These are phyloP conservation scores for Sebastes wilsoni DNA, from an alignment of 2,797 vertebrate genomes.

Conservation along the genomic window DNA sequence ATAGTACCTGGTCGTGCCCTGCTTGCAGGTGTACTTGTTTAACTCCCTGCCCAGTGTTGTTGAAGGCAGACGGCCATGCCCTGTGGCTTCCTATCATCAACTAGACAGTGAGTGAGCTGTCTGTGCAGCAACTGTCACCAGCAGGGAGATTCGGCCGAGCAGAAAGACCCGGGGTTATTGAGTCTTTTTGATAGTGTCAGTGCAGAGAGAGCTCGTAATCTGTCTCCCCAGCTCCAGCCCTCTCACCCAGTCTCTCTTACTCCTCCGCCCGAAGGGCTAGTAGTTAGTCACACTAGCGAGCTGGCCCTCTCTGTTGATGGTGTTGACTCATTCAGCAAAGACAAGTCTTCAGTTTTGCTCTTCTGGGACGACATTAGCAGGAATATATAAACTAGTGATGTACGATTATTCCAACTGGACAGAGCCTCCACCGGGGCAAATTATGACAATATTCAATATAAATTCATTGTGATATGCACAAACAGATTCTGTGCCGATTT, in stretches of 20 bases:
- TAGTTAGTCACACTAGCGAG: conserved; percentile 30
- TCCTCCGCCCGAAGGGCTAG: not conserved
- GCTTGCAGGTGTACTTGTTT: not conserved
- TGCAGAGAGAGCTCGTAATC: conserved; percentile 56
- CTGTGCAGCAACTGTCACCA: conserved; percentile 62
- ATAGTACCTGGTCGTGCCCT: not conserved
- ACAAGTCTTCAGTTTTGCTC: not conserved
- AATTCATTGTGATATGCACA: not conserved
- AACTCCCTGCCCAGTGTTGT: not conserved
- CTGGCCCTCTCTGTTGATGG: not conserved
- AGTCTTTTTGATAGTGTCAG: conserved; percentile 73
- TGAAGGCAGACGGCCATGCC: conserved; percentile 10
- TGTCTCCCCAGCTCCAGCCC: conserved; percentile 51
- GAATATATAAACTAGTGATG: not conserved
- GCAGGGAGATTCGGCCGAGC: conserved; percentile 53
- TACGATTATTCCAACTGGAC: not conserved
- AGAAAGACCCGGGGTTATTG: conserved; percentile 65
- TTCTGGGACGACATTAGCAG: not conserved
- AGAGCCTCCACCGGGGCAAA: not conserved
- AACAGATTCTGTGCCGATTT: not conserved
- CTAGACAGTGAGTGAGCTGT: conserved; percentile 66
- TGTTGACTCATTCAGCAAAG: conserved; percentile 8
- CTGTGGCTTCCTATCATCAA: conserved; percentile 40
- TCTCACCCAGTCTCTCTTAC: conserved; percentile 21
- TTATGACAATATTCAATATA: not conserved